Conservation (phyloP, 2,113 vertebrate species). For the Isichthys henryi region DNA sequence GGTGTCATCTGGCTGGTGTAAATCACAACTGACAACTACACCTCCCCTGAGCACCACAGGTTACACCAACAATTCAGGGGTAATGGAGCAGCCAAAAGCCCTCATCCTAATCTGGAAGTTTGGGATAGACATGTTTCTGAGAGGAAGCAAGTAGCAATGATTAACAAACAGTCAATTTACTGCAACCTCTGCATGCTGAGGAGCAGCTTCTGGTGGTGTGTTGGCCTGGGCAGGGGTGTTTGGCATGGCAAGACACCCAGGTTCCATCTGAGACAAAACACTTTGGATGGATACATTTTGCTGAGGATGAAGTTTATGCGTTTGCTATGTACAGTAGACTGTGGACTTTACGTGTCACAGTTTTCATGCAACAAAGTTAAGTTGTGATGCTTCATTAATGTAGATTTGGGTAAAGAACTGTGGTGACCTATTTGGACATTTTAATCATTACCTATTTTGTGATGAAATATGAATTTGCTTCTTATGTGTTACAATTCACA, state of each 20-base stretch:
- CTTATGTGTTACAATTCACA: not conserved
- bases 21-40: constrained; percentile 83
- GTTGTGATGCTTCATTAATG: not conserved
- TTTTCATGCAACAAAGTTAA: not conserved
- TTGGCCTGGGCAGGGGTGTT: not conserved
- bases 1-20: constrained; percentile 72
- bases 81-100: constrained; percentile 72
- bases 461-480: not conserved
- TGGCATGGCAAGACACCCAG: not conserved
- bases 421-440: not conserved
- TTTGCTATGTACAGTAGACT: not conserved
- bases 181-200: constrained; percentile 36
- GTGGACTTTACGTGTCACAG: not conserved
- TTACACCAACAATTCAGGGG: constrained; percentile 80
- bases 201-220: constrained; percentile 32
- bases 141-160: constrained; percentile 16
- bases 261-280: not conserved
- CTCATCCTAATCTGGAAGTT: constrained; percentile 24
- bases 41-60: constrained; percentile 76
- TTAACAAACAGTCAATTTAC: constrained; percentile 50
- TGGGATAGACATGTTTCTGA: constrained; percentile 11
- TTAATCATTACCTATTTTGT: not conserved
- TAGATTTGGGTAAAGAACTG: not conserved
- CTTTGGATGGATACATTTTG: not conserved
- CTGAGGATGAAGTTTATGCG: not conserved